Conservation (phyloP, 2,888 invertebrate genomes). For the Disparrhopalites patrizii region DNA sequence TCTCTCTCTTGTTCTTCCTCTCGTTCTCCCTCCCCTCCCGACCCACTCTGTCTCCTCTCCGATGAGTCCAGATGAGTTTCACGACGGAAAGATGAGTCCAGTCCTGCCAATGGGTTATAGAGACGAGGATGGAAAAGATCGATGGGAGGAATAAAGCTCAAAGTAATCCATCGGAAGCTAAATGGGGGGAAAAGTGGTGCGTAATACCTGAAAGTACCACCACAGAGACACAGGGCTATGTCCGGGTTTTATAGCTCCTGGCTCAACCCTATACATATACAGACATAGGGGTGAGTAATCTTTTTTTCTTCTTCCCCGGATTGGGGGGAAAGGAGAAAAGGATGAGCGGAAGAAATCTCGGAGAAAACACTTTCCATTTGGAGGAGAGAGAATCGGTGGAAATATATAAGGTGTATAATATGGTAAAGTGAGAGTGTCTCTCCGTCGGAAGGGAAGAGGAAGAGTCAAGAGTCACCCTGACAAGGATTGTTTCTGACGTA, state of each 20-base stretch:
- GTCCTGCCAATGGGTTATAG: background rate
- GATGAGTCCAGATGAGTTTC: background rate
- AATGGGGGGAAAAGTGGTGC: constrained; percentile 12
- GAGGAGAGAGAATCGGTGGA: background rate
- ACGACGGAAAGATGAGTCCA: constrained; percentile 5
- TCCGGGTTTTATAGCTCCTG: too few species aligned
- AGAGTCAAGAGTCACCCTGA: background rate
- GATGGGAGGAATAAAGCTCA: constrained; percentile 13
- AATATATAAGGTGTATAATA: too few species aligned
- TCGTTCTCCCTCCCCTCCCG: background rate
- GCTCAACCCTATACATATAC: too few species aligned
- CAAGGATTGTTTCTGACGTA: constrained; percentile 7
- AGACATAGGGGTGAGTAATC: too few species aligned
- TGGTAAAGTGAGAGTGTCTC: too few species aligned
- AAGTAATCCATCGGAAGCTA: constrained; percentile 22
- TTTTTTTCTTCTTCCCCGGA: too few species aligned
- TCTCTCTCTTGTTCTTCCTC: background rate
- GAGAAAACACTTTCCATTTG: background rate
- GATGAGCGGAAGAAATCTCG: constrained; percentile 6
- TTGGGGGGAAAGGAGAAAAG: too few species aligned
- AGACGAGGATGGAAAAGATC: constrained; percentile 5
- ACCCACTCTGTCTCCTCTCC: background rate
- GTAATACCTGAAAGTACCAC: too few species aligned
- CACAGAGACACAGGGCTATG: too few species aligned
- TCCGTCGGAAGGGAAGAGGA: background rate